Evolutionary conservation across 2,113 vertebrate species (phyloP).

Genomic region (Lichenostomus cassidix): DNA sequence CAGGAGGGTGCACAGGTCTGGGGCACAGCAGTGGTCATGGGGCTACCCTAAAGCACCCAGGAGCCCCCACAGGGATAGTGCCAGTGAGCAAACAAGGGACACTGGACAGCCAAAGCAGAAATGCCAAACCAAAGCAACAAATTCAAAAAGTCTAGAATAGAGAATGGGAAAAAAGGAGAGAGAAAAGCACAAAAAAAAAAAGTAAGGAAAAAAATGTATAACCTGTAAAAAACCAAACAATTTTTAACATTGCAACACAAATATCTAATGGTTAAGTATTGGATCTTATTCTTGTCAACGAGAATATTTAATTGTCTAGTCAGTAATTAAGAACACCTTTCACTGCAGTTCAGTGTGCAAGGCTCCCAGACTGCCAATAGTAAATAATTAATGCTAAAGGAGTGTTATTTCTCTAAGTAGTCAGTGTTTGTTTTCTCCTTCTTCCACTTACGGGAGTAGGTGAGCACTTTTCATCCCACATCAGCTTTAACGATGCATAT

Average conservation of each 20-base stretch:
- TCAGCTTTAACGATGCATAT: background rate
- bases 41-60: background rate
- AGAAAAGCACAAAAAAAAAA: background rate
- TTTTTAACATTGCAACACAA: background rate
- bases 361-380: background rate
- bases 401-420: background rate
- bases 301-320: background rate
- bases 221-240: background rate
- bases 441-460: background rate
- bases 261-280: background rate
- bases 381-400: slow-evolving; percentile 43
- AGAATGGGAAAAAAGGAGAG: background rate
- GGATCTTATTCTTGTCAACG: background rate
- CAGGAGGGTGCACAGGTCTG: background rate
- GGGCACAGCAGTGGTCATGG: background rate
- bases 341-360: background rate
- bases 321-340: background rate
- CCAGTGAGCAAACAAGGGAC: background rate
- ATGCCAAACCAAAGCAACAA: background rate
- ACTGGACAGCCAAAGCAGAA: background rate
- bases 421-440: background rate
- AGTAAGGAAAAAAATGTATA: background rate
- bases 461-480: background rate
- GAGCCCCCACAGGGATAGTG: background rate
- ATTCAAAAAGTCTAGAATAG: background rate